Evolutionary conservation across 2,113 vertebrate species (phyloP), one percentile per base, ranked within the genome.

Genomic region (Apodemus sylvaticus): DNA sequence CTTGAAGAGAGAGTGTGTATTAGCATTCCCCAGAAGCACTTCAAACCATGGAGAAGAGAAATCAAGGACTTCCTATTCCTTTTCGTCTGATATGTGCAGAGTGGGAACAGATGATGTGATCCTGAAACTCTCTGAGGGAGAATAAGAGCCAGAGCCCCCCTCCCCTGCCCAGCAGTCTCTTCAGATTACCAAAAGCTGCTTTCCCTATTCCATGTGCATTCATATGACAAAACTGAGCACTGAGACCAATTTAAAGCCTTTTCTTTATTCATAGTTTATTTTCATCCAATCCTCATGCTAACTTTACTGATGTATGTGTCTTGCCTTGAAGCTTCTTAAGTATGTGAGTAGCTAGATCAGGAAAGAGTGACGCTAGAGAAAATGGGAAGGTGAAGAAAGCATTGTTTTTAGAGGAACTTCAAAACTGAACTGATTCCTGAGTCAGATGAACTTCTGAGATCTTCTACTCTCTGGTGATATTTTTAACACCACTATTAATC

Each of bases 11-110:
- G 62, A 24, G n/a, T 31, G 60, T 58, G 87, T 95, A 58, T 96
- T 92, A 85, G 51, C 36, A 60, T 89, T 93, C 88, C 90, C 93
- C 55, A 90, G 94, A 96, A 93, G 91, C 71, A 83, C 87, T 96
- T 96, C 85, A 94, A 90, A 94, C 22, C 77, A 71, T 36, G 11
- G 64, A 90, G 74, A 82, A 92, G 36, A 79, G 55, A 89, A 97
- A 94, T 92, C 83, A 90, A 94, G 71, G 79, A 81, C 88, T 89
- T 91, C 36, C 39, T 58, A 77, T 83, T 93, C 24, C 22, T 73
- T 94, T 94, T 88, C 58, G 95, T 96, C 86, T 94, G 51, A 88
- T 95, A 29, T 71, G 39, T 87, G 45, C 89, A 64, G 86, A 90
- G 68, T 66, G 51, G 68, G 60, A 55, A 53, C 20, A 71, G 81